Evolutionary conservation across 1,140 invertebrate genomes (phyloP).

Genomic region (Papilio helenus): DNA sequence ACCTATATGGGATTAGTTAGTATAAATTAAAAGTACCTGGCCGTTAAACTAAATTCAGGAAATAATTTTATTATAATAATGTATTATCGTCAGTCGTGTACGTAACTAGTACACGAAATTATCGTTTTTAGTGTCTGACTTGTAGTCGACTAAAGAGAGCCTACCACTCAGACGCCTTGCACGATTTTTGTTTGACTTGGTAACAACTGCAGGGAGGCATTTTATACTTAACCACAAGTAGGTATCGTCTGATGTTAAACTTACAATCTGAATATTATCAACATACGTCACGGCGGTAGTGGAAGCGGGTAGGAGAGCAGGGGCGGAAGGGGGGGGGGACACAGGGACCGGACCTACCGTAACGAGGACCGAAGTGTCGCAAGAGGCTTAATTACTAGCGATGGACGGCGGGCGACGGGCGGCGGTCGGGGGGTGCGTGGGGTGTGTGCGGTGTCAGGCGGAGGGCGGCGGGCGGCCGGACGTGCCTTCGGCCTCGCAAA

Average conservation of each 20-base stretch:
- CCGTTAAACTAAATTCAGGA: slow-evolving; percentile 38
- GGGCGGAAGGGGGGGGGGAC: not conserved
- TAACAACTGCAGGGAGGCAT: no score
- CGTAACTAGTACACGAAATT: no score
- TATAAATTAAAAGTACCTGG: slow-evolving; percentile 43
- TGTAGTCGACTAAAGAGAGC: no score
- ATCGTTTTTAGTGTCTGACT: no score
- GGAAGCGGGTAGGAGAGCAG: no score
- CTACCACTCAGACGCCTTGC: no score
- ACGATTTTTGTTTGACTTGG: no score
- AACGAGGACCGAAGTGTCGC: slow-evolving; percentile 64
- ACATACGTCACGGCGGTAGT: not conserved
- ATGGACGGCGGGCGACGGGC: not conserved
- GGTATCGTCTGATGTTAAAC: no score
- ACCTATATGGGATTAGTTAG: slow-evolving; percentile 51
- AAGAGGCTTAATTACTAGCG: slow-evolving; percentile 58
- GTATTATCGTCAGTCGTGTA: no score
- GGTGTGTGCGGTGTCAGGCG: not conserved
- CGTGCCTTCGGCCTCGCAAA: not conserved
- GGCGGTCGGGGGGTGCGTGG: not conserved
- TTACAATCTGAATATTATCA: not conserved
- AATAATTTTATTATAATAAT: not conserved
- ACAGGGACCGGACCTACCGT: slow-evolving; percentile 62
- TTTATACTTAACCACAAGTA: no score
- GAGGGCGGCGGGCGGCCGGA: not conserved